Evolutionary conservation across 2,113 vertebrate genomes (phyloP).

Genomic region (Oxygymnocypris stewartii): DNA sequence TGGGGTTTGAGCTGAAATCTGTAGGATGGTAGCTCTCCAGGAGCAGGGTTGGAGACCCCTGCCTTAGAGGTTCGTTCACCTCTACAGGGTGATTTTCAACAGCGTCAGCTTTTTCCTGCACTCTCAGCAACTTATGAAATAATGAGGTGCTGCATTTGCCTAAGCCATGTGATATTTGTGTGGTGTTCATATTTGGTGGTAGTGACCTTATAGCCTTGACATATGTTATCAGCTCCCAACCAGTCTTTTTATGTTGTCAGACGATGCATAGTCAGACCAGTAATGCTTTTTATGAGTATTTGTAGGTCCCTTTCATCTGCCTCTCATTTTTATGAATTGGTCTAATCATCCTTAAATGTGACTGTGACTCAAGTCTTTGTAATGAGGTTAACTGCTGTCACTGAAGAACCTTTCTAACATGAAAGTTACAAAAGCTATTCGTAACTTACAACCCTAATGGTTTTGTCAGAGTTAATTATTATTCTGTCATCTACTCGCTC

Average conservation of each 20-base stretch:
- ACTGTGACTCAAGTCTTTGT: neutral
- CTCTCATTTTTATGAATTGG: neutral
- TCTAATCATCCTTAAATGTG: neutral
- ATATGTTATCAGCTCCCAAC: neutral
- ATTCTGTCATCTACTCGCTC: neutral
- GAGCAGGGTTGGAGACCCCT: too few species aligned
- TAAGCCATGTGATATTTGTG: neutral
- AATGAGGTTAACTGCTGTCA: neutral
- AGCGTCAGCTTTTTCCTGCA: neutral
- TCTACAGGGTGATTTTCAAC: neutral
- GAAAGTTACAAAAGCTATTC: neutral
- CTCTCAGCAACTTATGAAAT: constrained; percentile 15
- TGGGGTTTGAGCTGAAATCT: too few species aligned
- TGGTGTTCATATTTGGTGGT: neutral
- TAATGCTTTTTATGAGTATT: neutral
- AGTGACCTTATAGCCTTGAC: neutral
- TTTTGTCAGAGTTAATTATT: neutral
- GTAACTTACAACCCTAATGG: neutral
- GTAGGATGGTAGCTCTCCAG: too few species aligned
- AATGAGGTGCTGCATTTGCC: neutral
- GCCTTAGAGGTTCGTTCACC: neutral
- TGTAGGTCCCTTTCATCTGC: neutral
- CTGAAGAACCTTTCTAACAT: neutral
- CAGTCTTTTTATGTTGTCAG: neutral
- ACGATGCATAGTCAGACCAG: neutral